Percentiles rank a stretch among this genome's conserved stretches.
phyloP scores from a whole-genome alignment of 2,113 vertebrate species.

The Pollachius pollachius region DNA sequence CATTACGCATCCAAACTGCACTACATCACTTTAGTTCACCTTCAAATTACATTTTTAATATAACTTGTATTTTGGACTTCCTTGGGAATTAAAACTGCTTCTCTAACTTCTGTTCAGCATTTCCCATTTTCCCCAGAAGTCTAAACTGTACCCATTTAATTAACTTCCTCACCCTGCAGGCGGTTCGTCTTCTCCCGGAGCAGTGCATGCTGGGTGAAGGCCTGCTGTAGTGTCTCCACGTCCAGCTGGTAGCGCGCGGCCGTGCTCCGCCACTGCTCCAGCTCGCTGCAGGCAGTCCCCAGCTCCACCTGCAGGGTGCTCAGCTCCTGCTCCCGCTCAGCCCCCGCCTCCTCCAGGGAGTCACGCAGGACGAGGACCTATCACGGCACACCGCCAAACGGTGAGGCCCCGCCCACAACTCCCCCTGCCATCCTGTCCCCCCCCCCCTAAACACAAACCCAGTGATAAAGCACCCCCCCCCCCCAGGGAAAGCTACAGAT shows the following conservation, averaged over 20 bases:
- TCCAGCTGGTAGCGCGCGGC: conserved; percentile 87
- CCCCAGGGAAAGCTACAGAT: too few relatives aligned
- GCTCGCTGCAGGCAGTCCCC: conserved; percentile 76
- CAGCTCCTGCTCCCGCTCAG: conserved; percentile 85
- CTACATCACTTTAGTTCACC: too few relatives aligned
- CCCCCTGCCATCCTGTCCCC: too few relatives aligned
- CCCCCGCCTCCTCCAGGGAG: conserved; percentile 81
- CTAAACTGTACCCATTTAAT: too few relatives aligned
- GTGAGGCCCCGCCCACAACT: too few relatives aligned
- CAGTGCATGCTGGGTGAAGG: conserved; percentile 80
- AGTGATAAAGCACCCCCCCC: too few relatives aligned
- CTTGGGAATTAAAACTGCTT: not conserved
- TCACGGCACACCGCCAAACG: not conserved
- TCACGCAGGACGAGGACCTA: conserved; percentile 85
- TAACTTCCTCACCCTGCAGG: conserved; percentile 77
- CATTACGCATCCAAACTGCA: too few relatives aligned
- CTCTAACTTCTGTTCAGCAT: too few relatives aligned
- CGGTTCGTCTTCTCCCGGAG: conserved; percentile 76
- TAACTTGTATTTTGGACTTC: not conserved
- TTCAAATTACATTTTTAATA: not conserved
- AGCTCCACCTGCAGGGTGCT: conserved; percentile 84
- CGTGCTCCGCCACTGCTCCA: conserved; percentile 85
- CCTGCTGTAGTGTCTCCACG: conserved; percentile 82
- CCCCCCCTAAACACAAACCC: too few relatives aligned
- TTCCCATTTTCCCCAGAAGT: too few relatives aligned